A percentile compares a stretch with the other conserved stretches of the same genome.
phyloP scores from a whole-genome alignment of 2,113 vertebrate species.

The Cryptotis parvus region DNA sequence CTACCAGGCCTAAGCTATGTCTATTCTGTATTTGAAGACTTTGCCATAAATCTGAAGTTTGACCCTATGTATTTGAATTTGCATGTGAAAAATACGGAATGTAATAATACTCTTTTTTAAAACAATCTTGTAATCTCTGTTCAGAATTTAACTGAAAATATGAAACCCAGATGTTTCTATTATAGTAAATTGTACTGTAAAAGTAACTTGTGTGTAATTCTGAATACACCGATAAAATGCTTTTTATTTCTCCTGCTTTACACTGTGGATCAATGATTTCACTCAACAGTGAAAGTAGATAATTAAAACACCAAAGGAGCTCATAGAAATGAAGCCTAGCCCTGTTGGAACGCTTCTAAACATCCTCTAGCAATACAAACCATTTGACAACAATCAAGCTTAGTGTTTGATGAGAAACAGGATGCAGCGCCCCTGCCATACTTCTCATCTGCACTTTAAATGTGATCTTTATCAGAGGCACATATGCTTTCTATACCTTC shows the following conservation, averaged over 20 bases:
- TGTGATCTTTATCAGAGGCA: slow-evolving; percentile 90
- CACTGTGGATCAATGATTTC: slow-evolving; percentile 30
- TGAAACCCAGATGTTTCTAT: slow-evolving; percentile 79
- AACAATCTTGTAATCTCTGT: slow-evolving; percentile 78
- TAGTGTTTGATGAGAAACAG: slow-evolving; percentile 87
- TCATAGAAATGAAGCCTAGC: slow-evolving; percentile 80
- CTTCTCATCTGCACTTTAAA: slow-evolving; percentile 84
- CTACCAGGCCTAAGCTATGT: slow-evolving; percentile 43
- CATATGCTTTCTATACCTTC: slow-evolving; percentile 90
- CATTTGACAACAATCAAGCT: slow-evolving; percentile 82
- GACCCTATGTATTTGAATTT: slow-evolving; percentile 83
- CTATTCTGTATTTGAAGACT: slow-evolving; percentile 81
- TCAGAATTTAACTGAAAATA: slow-evolving; percentile 76
- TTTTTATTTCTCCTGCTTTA: slow-evolving; percentile 68
- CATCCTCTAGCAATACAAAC: slow-evolving; percentile 83
- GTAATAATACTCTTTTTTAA: slow-evolving; percentile 72
- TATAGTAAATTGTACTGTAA: slow-evolving; percentile 75
- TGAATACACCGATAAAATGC: slow-evolving; percentile 64
- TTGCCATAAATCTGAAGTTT: slow-evolving; percentile 82
- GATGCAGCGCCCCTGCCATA: slow-evolving; percentile 76
- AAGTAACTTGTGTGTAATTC: slow-evolving; percentile 75
- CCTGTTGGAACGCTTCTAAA: slow-evolving; percentile 83
- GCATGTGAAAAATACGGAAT: slow-evolving; percentile 79
- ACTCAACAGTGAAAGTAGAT: slow-evolving; percentile 22
- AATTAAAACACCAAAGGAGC: slow-evolving; percentile 82